Percentiles rank a stretch among this genome's conserved stretches.
Conservation (phyloP, 2,113 vertebrate genomes). For the Aegithalos caudatus region DNA sequence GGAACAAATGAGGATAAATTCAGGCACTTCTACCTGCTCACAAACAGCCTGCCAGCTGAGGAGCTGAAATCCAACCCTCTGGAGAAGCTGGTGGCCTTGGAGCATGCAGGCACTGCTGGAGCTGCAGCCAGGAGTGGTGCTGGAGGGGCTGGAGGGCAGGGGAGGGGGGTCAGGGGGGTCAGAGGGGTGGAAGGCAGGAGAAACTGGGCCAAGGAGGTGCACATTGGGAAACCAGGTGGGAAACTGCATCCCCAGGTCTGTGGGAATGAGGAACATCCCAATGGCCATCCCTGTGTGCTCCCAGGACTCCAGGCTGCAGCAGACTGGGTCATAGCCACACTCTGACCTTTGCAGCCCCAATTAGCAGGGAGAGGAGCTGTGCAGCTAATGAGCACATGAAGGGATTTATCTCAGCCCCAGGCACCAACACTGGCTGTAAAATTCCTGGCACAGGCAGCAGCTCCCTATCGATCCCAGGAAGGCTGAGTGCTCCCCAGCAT, state of each 20-base stretch:
- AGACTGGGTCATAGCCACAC: background rate
- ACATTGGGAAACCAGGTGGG: background rate
- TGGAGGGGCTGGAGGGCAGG: background rate
- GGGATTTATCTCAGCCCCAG: conserved; percentile 20
- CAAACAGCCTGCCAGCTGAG: background rate
- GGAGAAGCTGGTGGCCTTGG: background rate
- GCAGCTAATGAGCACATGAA: background rate
- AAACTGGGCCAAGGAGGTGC: background rate
- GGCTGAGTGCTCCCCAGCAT: background rate
- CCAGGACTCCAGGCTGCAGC: background rate
- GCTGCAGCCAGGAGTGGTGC: background rate
- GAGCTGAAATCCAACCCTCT: background rate
- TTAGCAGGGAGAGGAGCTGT: background rate
- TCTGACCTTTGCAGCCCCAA: background rate
- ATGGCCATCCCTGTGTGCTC: rapidly evolving
- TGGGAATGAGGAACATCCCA: rapidly evolving
- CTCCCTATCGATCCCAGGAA: background rate
- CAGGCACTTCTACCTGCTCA: background rate
- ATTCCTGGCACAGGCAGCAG: background rate
- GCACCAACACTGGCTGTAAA: background rate
- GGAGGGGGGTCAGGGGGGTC: too few relatives aligned
- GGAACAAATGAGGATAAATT: background rate
- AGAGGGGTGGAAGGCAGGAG: background rate
- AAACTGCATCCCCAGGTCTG: background rate
- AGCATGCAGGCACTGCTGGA: background rate